phyloP scores from a whole-genome alignment of 2,113 vertebrate species.

The Parus major region DNA sequence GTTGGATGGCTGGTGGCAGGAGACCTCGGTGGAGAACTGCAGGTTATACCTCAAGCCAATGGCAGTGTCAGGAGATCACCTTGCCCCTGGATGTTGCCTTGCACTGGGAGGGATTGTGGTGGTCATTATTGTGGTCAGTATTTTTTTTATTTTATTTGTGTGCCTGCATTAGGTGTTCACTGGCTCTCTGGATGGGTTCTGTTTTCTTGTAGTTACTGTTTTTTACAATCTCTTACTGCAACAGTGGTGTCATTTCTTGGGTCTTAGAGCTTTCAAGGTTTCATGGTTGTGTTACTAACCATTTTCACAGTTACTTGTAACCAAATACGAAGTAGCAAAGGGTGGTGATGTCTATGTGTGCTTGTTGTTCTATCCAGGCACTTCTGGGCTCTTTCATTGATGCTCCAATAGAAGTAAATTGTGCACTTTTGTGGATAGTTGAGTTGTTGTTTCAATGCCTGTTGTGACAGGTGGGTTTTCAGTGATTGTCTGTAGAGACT shows the following conservation, averaged over 20 bases:
- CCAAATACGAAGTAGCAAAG: not conserved
- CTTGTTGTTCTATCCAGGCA: not conserved
- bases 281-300: accelerated
- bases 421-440: not conserved
- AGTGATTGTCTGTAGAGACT: not conserved
- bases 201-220: not conserved
- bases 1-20: not conserved
- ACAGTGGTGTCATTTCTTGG: not conserved
- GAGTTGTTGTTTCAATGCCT: not conserved
- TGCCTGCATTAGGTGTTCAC: not conserved
- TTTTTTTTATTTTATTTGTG: accelerated
- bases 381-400: not conserved
- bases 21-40: accelerated
- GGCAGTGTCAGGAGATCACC: not conserved
- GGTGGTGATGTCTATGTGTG: accelerated
- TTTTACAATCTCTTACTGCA: not conserved
- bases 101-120: not conserved
- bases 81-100: not conserved
- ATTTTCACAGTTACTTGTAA: not conserved
- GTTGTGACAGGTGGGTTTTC: not conserved
- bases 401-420: not conserved
- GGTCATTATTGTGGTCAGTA: accelerated
- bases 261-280: not conserved
- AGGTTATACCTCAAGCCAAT: not conserved
- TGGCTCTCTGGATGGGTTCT: not conserved